phyloP scores from a whole-genome alignment of 2,113 vertebrate genomes.

The Craseonycteris thonglongyai region DNA sequence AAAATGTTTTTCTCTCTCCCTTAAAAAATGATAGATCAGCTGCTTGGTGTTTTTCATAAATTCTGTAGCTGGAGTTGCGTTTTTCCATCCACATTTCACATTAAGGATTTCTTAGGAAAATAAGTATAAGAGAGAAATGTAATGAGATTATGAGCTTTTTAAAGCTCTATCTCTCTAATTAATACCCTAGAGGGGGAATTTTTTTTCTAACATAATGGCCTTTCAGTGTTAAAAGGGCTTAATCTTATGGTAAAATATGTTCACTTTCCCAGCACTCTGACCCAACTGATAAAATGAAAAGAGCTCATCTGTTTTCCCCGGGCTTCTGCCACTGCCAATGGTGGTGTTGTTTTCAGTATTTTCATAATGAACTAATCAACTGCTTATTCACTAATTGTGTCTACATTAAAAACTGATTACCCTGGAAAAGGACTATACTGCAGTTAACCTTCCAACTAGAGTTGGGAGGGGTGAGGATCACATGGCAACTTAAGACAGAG shows the following conservation, averaged over 20 bases:
- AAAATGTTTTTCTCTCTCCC: neutral
- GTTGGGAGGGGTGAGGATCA: neutral
- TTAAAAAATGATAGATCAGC: conserved; percentile 45
- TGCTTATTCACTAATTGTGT: conserved; percentile 45
- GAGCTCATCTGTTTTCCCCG: conserved; percentile 45
- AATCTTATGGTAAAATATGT: conserved; percentile 69
- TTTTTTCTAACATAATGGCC: conserved; percentile 64
- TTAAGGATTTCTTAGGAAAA: conserved; percentile 67
- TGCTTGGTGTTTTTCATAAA: neutral
- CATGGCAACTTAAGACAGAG: neutral
- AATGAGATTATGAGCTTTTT: conserved; percentile 53
- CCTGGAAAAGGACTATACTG: conserved; percentile 23
- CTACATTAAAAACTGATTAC: conserved; percentile 54
- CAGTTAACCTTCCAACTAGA: conserved; percentile 24
- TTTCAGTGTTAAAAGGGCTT: conserved; percentile 64
- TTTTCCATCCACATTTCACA: conserved; percentile 34
- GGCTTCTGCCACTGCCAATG: conserved; percentile 54
- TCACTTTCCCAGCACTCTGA: conserved; percentile 57
- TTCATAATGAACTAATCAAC: conserved; percentile 62
- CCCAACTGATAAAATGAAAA: conserved; percentile 58
- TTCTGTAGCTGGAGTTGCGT: neutral
- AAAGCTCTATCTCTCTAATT: conserved; percentile 73
- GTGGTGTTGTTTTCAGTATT: conserved; percentile 62
- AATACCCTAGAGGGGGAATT: conserved; percentile 62
- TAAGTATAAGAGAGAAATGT: conserved; percentile 45